phyloP scores from a whole-genome alignment of 1,140 invertebrate genomes.

The Hylyphantes graminicola region DNA sequence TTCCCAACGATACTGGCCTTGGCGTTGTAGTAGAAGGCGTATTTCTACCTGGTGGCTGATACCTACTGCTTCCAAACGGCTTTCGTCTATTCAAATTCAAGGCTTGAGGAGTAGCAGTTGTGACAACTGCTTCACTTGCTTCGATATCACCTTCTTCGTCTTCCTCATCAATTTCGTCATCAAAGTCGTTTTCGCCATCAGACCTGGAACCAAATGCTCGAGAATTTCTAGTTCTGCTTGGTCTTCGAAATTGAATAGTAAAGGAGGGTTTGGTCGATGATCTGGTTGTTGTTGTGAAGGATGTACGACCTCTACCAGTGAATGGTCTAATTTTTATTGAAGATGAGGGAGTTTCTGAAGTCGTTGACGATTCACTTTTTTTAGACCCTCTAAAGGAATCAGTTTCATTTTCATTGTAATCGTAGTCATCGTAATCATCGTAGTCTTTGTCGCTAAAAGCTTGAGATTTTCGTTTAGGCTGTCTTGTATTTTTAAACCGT shows the following conservation, averaged over 20 bases:
- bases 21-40: constrained; percentile 78
- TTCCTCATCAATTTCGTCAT: constrained; percentile 69
- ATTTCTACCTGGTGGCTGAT: constrained; percentile 81
- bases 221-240: constrained; percentile 49
- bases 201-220: constrained; percentile 48
- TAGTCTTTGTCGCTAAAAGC: constrained; percentile 33
- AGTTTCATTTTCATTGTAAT: constrained; percentile 44
- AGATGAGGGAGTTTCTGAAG: constrained; percentile 53
- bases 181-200: constrained; percentile 69
- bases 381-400: background rate
- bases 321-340: constrained; percentile 60
- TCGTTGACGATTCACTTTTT: constrained; percentile 5
- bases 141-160: constrained; percentile 69
- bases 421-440: constrained; percentile 58
- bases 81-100: constrained; percentile 70
- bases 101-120: constrained; percentile 74
- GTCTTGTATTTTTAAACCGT: constrained; percentile 38
- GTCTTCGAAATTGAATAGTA: constrained; percentile 57
- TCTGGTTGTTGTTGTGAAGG: constrained; percentile 39
- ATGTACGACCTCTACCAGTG: constrained; percentile 48
- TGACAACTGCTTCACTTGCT: constrained; percentile 71
- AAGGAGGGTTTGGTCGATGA: constrained; percentile 41
- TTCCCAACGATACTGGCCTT: constrained; percentile 68
- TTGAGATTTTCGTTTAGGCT: constrained; percentile 37
- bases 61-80: constrained; percentile 76